Conservation (phyloP, 2,797 vertebrate species). For the Hylomyscus alleni region DNA sequence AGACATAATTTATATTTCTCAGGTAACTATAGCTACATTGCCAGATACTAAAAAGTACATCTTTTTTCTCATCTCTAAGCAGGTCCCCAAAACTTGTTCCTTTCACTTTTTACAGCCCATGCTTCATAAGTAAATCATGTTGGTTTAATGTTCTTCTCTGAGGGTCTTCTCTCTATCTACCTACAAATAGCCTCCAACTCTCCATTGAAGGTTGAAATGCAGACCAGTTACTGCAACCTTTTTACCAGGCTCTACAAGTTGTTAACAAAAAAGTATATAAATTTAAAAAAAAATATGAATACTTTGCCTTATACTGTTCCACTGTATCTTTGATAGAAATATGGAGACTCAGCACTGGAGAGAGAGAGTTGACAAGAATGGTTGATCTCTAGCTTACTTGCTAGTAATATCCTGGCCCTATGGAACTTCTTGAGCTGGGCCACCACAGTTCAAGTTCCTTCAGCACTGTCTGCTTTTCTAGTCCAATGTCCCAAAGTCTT, state of each 20-base stretch:
- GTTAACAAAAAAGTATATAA: conserved; percentile 55
- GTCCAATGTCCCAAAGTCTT: background rate
- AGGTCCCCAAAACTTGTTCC: background rate
- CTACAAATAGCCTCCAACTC: background rate
- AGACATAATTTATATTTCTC: conserved; percentile 55
- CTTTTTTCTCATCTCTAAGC: background rate
- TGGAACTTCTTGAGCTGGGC: background rate
- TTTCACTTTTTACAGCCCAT: background rate
- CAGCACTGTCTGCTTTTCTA: background rate
- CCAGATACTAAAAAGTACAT: background rate
- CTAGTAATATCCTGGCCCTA: background rate
- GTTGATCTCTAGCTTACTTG: background rate
- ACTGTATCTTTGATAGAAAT: conserved; percentile 55
- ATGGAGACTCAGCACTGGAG: background rate
- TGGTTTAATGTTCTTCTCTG: background rate
- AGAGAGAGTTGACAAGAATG: background rate
- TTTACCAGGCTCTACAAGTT: background rate
- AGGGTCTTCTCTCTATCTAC: background rate
- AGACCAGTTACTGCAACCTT: background rate
- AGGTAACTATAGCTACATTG: background rate
- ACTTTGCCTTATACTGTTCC: conserved; percentile 52
- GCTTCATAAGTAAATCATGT: background rate
- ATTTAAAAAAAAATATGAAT: background rate
- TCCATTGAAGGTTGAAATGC: background rate
- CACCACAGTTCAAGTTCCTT: background rate